Base-by-base conservation (phyloP, 64 coral and sea anemone genomes). In the Pocillopora damicornis region DNA sequence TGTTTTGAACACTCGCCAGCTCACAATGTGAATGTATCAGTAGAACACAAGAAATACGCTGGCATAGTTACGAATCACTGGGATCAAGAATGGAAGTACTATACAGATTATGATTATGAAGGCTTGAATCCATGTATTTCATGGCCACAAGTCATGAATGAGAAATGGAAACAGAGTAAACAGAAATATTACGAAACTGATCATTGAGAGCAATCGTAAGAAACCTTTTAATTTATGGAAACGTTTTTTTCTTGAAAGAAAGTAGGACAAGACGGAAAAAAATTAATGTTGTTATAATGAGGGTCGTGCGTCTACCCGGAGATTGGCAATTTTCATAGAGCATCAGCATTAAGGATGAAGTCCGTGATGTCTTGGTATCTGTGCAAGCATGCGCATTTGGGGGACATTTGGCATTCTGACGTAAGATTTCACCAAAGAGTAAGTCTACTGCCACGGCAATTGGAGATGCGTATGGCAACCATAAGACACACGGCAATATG, bases 381-480 rank as follows among this genome's bases (percentile, higher is more conserved):
- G 20, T 51, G 42, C 2, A 7, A 51, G 42, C 20, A 16, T 4
- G 34, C 12, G 37, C 58, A 18, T 37, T 26, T 15, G 30, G 58
- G 9, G 76, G 37, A 23, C 76, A 79, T 37, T 30, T 79, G 37
- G 16, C 18, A 18, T 79, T 79, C 76, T 79, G 26, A n/a, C 76
- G 16, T 22, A 79, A 23, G 34, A 79, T 79, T 18, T 36, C 20
- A 79, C 76, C 76, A 79, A 79, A 79, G 15, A 79, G 2, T 14
- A 79, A 14, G 58, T 79, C 76, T 79, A 79, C 58, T 20, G 30
- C 30, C 37, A 56, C 37, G 20, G 81, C 81, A 10, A 84, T 0
- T 17, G 81, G 81, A 66, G 65, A 64, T 63, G 81, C 81, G 65
- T 84, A 84, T 17, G 81, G 81, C 10, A 84, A 30, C 81, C 61